Base-by-base conservation (phyloP, 2,888 invertebrate genomes). In the Melipona bicolor region DNA sequence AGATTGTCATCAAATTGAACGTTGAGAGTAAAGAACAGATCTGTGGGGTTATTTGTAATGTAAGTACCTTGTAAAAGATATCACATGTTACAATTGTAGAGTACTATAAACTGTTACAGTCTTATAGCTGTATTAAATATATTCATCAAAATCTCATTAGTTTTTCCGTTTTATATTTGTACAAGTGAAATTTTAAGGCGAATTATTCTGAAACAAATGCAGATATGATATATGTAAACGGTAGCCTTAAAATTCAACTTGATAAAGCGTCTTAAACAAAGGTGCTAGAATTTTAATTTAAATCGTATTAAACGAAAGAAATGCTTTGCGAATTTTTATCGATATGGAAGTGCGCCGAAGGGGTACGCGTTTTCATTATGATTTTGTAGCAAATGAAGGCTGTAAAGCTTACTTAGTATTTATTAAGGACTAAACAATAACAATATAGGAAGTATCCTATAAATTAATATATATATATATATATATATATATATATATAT, bases 51-150 rank as follows among this genome's bases (percentile, higher is more conserved):
- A 88, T 81, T 89, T 88, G 79, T 90, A 89, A 83, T 88, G 32
- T 89, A 86, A 91, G 89, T 87, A 91, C 91, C 92, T 91, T 91
- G 85, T 89, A 92, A 92, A 89, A 91, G 89, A 92, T 93, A 94
- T 93, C 91, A 91, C 91, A 90, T 92, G 94, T 94, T 94, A 91
- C 91, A 92, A 91, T 89, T 92, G 88, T 93, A 92, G 91, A 93
- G 88, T 92, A 93, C 89, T 93, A 93, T 93, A 88, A 91, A 93
- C 91, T 93, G 93, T 93, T 93, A 93, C 90, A 88, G 90, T 90
- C 91, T 90, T 91, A 87, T 91, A 91, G 90, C 88, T 75, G 90
- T 92, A 92, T 92, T 92, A 89, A 91, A 90, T 85, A 87, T 89
- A 87, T 89, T 84, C 82, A 90, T 77, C 90, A 87, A 88, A 76